Evolutionary conservation across 2,797 vertebrate species (phyloP).

Genomic region (Falco novaeseelandiae): DNA sequence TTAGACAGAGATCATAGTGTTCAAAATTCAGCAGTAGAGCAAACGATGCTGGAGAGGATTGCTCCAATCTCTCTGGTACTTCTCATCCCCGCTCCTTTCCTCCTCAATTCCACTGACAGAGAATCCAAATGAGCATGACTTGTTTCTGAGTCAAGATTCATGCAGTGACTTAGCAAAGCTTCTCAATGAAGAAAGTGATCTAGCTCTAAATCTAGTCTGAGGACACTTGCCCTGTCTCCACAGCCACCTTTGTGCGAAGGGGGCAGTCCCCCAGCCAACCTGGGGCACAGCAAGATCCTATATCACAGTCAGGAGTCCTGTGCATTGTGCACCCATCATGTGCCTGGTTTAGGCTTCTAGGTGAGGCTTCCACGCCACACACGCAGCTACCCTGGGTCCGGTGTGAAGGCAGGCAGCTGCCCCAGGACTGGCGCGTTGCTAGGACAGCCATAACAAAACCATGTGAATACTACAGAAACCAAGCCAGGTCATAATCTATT

Average conservation of each 20-base stretch:
- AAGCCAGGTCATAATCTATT: not conserved
- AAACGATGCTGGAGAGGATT: not conserved
- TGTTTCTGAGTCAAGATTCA: not conserved
- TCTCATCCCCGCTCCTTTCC: not conserved
- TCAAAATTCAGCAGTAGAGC: not conserved
- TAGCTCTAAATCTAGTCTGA: not conserved
- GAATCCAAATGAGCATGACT: not conserved
- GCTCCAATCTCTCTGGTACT: not conserved
- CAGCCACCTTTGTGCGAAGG: not conserved
- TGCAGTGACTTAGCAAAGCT: not conserved
- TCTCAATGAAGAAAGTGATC: accelerated
- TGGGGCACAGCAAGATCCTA: accelerated
- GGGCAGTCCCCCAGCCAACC: accelerated
- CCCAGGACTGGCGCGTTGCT: not conserved
- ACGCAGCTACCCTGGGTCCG: accelerated
- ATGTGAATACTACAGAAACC: not conserved
- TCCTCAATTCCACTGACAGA: not conserved
- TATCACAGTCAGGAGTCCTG: no score
- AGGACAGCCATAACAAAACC: not conserved
- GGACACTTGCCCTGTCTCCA: not conserved
- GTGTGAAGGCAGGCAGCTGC: not conserved
- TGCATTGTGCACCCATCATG: accelerated
- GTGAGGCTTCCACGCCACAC: accelerated
- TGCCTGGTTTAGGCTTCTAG: accelerated
- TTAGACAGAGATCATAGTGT: not conserved